phyloP scores from a whole-genome alignment of 53 echinoderm and acorn worm species.

The Apostichopus leukothele region DNA sequence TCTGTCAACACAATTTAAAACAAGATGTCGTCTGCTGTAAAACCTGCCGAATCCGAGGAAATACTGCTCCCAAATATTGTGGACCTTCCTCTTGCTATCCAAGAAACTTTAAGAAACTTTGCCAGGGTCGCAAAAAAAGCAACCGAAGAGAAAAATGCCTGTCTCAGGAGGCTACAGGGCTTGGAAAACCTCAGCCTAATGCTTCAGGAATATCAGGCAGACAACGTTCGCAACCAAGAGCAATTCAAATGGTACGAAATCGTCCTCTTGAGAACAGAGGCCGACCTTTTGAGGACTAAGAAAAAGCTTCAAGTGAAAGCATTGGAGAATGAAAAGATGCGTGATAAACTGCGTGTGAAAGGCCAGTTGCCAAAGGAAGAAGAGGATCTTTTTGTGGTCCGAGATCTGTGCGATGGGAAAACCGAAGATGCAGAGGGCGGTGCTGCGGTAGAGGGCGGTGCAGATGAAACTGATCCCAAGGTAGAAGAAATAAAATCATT shows the following conservation, averaged over 20 bases:
- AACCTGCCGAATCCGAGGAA: background rate
- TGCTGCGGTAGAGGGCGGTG: background rate
- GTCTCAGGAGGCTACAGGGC: slow-evolving; percentile 17
- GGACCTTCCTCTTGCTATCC: slow-evolving; percentile 4
- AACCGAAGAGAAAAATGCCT: background rate
- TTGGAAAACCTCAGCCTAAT: slow-evolving; percentile 30
- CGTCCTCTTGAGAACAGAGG: slow-evolving; percentile 37
- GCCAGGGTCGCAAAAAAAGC: slow-evolving; percentile 24
- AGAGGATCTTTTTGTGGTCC: background rate
- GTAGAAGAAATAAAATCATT: background rate
- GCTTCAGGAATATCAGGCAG: slow-evolving; percentile 22
- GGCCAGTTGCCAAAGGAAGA: background rate
- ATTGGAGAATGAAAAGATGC: slow-evolving; percentile 12
- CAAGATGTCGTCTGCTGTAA: too few relatives aligned
- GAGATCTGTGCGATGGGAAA: slow-evolving; percentile 27
- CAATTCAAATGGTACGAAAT: slow-evolving; percentile 44
- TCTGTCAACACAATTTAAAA: too few relatives aligned
- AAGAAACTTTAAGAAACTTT: slow-evolving; percentile 20
- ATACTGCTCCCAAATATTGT: slow-evolving; percentile 11
- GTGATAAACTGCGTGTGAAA: background rate
- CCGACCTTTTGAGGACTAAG: slow-evolving; percentile 31
- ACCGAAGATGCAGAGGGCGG: background rate
- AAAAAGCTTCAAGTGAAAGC: background rate
- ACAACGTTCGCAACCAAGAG: slow-evolving; percentile 35
- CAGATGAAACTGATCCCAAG: slow-evolving; percentile 28